Base-by-base conservation (phyloP, 2,113 vertebrate genomes). In the Tringa solitaria region DNA sequence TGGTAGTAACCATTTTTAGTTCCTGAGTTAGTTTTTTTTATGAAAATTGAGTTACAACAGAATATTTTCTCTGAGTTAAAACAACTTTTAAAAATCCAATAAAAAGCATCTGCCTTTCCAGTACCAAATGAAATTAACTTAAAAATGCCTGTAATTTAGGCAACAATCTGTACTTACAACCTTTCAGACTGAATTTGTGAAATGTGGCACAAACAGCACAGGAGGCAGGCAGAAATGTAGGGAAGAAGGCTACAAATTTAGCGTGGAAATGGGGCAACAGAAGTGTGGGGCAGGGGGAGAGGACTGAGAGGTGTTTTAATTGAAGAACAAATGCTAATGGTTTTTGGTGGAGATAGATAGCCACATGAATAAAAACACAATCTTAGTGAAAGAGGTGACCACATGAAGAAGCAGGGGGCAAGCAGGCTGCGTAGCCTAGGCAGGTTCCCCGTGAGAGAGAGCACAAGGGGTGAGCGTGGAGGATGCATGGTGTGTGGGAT, bases 11-110 rank as follows among this genome's bases (percentile, higher is more conserved):
- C 0, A 53, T 79, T 90, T 86, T 84, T 92, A 81, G 53, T 54
- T 84, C 26, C 32, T 37, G 7, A 0, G 1, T 3, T 6, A 24
- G 51, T 82, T 59, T 63, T 63, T 57, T 32, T 2, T 8, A 67
- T 37, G 22, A 69, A 67, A 84, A 86, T 56, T 81, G 73, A 74
- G 21, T 89, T 89, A 35, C 3, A 3, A 64, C 1, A 35, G 65
- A 54, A 45, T 65, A 78, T 82, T 94, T 95, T 64, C 30, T 92
- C 60, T 39, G 19, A 56, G 27, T 63, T 72, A 64, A 75, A 78
- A 23, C 17, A 78, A 43, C 12, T 63, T 87, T 10, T 5, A 56
- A 84, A 95, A 84, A 73, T 69, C 6, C 43, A 88, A 48, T 65
- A 53, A 73, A 81, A 90, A 60, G 1, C 14, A 81, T 26, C 8